Evolutionary conservation across 2,888 invertebrate species (phyloP).

Genomic region (Sarcophaga rosellei): DNA sequence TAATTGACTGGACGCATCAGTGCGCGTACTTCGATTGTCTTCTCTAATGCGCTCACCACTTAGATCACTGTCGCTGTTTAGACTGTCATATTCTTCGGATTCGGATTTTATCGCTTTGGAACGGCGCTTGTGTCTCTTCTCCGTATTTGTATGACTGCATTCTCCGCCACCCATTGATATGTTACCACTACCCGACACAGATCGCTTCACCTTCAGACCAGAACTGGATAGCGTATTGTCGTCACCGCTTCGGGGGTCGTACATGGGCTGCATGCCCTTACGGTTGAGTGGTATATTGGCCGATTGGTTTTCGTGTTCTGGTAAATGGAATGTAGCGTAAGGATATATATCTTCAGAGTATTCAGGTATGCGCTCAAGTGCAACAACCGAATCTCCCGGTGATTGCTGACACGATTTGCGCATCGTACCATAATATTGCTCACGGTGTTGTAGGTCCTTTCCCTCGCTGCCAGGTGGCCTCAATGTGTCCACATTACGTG

Average conservation of each 20-base stretch:
- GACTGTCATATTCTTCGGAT: conserved; percentile 83
- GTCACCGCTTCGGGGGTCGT: conserved; percentile 75
- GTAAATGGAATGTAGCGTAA: conserved; percentile 84
- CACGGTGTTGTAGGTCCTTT: conserved; percentile 81
- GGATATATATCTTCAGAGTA: conserved; percentile 85
- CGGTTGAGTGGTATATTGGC: conserved; percentile 81
- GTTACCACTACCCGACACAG: conserved; percentile 72
- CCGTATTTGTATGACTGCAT: conserved; percentile 73
- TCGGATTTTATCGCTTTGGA: conserved; percentile 83
- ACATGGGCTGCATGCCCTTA: conserved; percentile 75
- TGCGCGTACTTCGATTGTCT: conserved; percentile 80
- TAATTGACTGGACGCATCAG: conserved; percentile 82
- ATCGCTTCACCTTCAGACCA: conserved; percentile 74
- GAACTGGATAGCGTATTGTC: conserved; percentile 74
- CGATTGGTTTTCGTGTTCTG: conserved; percentile 83
- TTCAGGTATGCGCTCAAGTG: conserved; percentile 83
- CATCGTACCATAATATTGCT: conserved; percentile 83
- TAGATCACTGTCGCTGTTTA: conserved; percentile 83
- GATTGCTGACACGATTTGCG: conserved; percentile 82
- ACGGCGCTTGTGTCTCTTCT: conserved; percentile 81
- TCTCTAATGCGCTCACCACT: conserved; percentile 81
- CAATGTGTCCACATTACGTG: conserved; percentile 74
- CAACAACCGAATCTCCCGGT: conserved; percentile 78
- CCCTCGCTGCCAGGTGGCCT: conserved; percentile 72
- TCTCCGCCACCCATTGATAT: conserved; percentile 70